These are phyloP conservation scores for Melanaphis sacchari DNA, from an alignment of 1,140 invertebrate species.

Conservation along the genomic window DNA sequence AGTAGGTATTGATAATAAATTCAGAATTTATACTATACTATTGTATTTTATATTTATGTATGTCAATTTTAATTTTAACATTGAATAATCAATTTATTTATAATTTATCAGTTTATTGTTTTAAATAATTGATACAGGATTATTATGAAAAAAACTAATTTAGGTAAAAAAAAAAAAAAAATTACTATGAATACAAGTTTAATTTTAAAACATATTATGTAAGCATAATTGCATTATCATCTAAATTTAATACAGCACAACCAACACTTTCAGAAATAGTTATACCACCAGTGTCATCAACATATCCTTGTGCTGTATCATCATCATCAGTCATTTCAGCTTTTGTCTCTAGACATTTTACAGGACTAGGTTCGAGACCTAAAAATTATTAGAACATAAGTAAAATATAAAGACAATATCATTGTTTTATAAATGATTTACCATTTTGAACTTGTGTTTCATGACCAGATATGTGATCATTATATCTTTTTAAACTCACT, in stretches of 20 bases:
- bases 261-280: conserved; percentile 66
- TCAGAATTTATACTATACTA: too few relatives aligned
- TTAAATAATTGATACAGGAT: not conserved
- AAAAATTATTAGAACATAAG: not conserved
- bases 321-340: conserved; percentile 63
- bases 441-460: conserved; percentile 57
- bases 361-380: conserved; percentile 60
- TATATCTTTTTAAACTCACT: conserved; percentile 55
- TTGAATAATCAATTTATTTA: not conserved
- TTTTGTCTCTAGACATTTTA: conserved; percentile 60
- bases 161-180: not conserved
- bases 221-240: conserved; percentile 52
- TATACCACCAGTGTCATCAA: conserved; percentile 70
- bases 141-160: not conserved
- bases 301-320: conserved; percentile 66
- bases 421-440: not conserved
- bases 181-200: too few relatives aligned
- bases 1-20: too few relatives aligned
- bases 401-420: not conserved
- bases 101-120: not conserved
- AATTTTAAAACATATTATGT: conserved; percentile 8
- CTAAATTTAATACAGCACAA: conserved; percentile 41
- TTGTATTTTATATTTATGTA: too few relatives aligned
- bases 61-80: too few relatives aligned
- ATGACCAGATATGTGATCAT: conserved; percentile 54